These are phyloP conservation scores for Cottus gobio DNA, from an alignment of 2,113 vertebrate genomes.

Conservation along the genomic window DNA sequence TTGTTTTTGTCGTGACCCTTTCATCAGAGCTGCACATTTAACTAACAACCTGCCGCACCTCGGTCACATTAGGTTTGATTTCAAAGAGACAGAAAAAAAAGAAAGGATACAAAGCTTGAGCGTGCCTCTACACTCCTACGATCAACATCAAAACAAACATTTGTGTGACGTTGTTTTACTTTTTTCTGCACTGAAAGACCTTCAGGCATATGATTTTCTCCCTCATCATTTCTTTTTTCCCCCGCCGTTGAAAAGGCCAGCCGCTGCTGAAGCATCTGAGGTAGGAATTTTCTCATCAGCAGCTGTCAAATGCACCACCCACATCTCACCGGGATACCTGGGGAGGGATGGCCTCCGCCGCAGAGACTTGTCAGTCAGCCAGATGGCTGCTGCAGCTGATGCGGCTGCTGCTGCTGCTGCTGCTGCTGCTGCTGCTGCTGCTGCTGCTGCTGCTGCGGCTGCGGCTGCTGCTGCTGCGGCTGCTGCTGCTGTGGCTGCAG, in stretches of 20 bases:
- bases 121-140: not conserved
- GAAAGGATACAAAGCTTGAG: too few species aligned
- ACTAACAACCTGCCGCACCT: too few species aligned
- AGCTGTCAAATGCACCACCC: slow-evolving; percentile 30
- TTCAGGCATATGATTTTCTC: slow-evolving; percentile 22
- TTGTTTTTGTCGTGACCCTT: too few species aligned
- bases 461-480: too few species aligned
- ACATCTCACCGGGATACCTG: slow-evolving; percentile 19
- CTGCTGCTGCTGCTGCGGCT: too few species aligned
- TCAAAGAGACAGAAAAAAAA: not conserved
- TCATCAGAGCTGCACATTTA: too few species aligned
- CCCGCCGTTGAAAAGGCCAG: slow-evolving; percentile 18
- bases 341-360: slow-evolving; percentile 4
- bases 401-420: not conserved
- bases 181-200: not conserved
- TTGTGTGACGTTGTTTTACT: not conserved
- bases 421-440: too few species aligned
- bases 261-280: not conserved
- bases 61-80: not conserved
- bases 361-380: slow-evolving; percentile 25
- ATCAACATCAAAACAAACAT: slow-evolving; percentile 22
- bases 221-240: slow-evolving; percentile 4
- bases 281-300: slow-evolving; percentile 43
- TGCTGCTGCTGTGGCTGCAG: too few species aligned
- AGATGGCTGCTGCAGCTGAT: not conserved